Evolutionary conservation across 2,888 invertebrate genomes (phyloP).

Genomic region (Eupithecia abbreviata): DNA sequence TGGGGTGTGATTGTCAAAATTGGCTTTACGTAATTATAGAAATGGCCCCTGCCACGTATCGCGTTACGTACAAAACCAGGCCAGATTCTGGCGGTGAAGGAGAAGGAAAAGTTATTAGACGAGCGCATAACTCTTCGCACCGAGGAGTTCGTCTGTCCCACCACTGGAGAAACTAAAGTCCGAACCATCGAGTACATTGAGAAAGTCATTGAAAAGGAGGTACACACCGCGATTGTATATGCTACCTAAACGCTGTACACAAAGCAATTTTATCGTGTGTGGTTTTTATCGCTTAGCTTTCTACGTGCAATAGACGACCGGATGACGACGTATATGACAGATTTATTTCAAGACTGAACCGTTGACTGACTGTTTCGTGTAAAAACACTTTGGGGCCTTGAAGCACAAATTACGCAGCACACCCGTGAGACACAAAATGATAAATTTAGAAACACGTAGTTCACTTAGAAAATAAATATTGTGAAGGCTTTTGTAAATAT

Average conservation of each 20-base stretch:
- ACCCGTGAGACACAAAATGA: slow-evolving; percentile 40
- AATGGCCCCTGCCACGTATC: slow-evolving; percentile 90
- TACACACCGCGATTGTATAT: slow-evolving; percentile 83
- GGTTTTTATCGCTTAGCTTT: slow-evolving; percentile 79
- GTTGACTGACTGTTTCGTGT: slow-evolving; percentile 40
- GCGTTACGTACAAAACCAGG: slow-evolving; percentile 94
- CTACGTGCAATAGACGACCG: slow-evolving; percentile 62
- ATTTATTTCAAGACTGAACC: slow-evolving; percentile 34
- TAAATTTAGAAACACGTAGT: slow-evolving; percentile 42
- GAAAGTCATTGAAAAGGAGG: slow-evolving; percentile 98
- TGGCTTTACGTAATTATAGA: slow-evolving; percentile 82
- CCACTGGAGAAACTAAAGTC: slow-evolving; percentile 92
- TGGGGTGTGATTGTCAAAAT: slow-evolving; percentile 77
- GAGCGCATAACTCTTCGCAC: slow-evolving; percentile 95
- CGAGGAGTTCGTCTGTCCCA: slow-evolving; percentile 94
- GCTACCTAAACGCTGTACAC: slow-evolving; percentile 78
- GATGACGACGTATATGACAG: slow-evolving; percentile 44
- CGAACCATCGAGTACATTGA: slow-evolving; percentile 97
- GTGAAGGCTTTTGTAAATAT: slow-evolving; percentile 40
- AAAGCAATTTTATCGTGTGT: slow-evolving; percentile 74
- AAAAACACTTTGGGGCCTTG: slow-evolving; percentile 42
- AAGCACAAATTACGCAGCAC: slow-evolving; percentile 45
- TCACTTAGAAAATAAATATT: slow-evolving; percentile 39
- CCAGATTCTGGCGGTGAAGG: slow-evolving; percentile 91
- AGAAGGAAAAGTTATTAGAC: slow-evolving; percentile 94